Conservation (phyloP, 2,888 invertebrate genomes). For the Aleiodes leptofemur region DNA sequence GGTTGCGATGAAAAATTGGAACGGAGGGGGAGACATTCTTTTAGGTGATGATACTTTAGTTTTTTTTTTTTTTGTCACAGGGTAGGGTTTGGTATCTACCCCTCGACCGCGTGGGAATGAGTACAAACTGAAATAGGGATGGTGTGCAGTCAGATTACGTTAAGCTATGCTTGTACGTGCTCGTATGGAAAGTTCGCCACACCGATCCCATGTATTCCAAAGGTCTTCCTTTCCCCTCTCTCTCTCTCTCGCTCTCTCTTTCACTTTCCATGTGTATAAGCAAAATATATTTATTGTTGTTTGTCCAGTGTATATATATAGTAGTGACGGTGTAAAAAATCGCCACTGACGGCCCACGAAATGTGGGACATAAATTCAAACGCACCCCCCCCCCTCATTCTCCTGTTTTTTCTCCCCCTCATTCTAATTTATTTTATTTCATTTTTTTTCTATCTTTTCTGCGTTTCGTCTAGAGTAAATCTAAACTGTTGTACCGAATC, state of each 20-base stretch:
- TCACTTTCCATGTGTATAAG: conserved; percentile 61
- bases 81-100: conserved; percentile 47
- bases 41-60: conserved; percentile 65
- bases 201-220: conserved; percentile 47
- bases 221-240: conserved; percentile 60
- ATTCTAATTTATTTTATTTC: conserved; percentile 20
- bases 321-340: conserved; percentile 63
- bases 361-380: conserved; percentile 68
- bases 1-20: conserved; percentile 54
- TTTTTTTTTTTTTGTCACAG: background rate
- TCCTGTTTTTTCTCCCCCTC: conserved; percentile 45
- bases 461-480: conserved; percentile 47
- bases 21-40: conserved; percentile 65
- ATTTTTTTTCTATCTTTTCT: background rate
- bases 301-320: conserved; percentile 69
- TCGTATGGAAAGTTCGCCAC: conserved; percentile 69
- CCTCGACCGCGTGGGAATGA: conserved; percentile 51
- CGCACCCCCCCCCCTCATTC: conserved; percentile 55
- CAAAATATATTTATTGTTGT: conserved; percentile 76
- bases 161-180: conserved; percentile 76
- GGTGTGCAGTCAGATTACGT: conserved; percentile 75
- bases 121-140: conserved; percentile 64
- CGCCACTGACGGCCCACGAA: conserved; percentile 63
- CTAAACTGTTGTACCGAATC: conserved; percentile 26
- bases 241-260: conserved; percentile 53